Conservation (phyloP, 2,113 vertebrate genomes). For the Micronisus gabar region DNA sequence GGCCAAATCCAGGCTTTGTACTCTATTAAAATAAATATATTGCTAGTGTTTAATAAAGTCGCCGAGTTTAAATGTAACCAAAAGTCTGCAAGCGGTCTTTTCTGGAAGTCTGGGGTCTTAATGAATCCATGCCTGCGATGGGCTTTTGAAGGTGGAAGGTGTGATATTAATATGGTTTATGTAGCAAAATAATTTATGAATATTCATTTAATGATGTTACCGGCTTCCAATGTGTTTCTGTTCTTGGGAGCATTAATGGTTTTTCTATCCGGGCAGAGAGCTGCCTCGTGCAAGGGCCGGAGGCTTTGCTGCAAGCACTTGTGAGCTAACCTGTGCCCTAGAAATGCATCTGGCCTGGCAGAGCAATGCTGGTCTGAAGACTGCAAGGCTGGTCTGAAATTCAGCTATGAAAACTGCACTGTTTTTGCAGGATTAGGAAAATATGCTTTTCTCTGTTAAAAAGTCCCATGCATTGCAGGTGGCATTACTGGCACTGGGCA, state of each 20-base stretch:
- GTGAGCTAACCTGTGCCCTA: not conserved
- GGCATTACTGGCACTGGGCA: not conserved
- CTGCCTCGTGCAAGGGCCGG: not conserved
- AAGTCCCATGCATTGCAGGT: not conserved
- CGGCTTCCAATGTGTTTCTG: not conserved
- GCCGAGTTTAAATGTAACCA: not conserved
- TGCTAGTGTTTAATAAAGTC: conserved; percentile 42
- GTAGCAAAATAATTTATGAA: conserved; percentile 49
- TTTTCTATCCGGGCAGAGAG: not conserved
- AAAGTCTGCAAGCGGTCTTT: not conserved
- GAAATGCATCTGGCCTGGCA: not conserved
- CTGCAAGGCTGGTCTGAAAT: not conserved
- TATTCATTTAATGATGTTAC: conserved; percentile 16
- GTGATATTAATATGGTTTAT: conserved; percentile 17
- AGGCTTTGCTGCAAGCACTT: not conserved
- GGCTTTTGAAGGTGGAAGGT: conserved; percentile 50
- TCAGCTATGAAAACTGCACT: not conserved
- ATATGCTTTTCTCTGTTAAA: not conserved
- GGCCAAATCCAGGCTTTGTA: conserved; percentile 52
- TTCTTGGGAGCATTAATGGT: not conserved
- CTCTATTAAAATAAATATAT: conserved; percentile 56
- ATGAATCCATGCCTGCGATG: not conserved
- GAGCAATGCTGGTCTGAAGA: not conserved
- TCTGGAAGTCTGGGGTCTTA: not conserved
- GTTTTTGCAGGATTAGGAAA: not conserved